These are phyloP conservation scores for Odontocerum albicorne DNA, from an alignment of 2,888 invertebrate species.

Conservation along the genomic window DNA sequence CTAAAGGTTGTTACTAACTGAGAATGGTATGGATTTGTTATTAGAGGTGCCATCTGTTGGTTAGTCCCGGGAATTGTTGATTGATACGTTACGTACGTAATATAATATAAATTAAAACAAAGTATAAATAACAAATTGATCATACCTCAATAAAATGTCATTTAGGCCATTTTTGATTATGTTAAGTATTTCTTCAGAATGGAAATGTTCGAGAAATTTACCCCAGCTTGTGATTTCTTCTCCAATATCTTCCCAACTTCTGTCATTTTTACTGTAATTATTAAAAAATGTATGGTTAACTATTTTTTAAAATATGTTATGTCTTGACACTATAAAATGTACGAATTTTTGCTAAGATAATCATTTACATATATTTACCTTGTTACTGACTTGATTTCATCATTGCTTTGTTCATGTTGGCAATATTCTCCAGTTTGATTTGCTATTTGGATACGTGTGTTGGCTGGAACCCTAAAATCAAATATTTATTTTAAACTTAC, in stretches of 20 bases:
- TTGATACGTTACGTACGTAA: too few relatives aligned
- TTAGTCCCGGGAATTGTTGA: too few relatives aligned
- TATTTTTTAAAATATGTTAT: background rate
- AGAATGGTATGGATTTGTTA: too few relatives aligned
- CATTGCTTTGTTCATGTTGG: constrained; percentile 33
- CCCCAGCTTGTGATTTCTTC: constrained; percentile 52
- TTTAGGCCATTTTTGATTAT: constrained; percentile 1
- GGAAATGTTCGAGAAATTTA: constrained; percentile 52
- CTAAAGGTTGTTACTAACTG: too few relatives aligned
- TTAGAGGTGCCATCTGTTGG: too few relatives aligned
- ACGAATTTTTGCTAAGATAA: background rate
- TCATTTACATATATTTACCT: background rate
- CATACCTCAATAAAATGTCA: too few relatives aligned
- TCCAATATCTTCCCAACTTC: constrained; percentile 47
- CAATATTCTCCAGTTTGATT: constrained; percentile 36
- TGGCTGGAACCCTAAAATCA: constrained; percentile 46
- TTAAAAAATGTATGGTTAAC: constrained; percentile 9
- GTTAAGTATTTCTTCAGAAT: constrained; percentile 44
- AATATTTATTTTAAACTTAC: too few relatives aligned
- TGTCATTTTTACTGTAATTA: constrained; percentile 7
- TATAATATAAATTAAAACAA: too few relatives aligned
- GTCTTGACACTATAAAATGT: background rate
- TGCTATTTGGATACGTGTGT: constrained; percentile 44
- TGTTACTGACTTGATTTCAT: constrained; percentile 6
- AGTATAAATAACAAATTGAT: too few relatives aligned